These are phyloP conservation scores for Aleadryas rufinucha DNA, from an alignment of 2,113 vertebrate species.

Conservation along the genomic window DNA sequence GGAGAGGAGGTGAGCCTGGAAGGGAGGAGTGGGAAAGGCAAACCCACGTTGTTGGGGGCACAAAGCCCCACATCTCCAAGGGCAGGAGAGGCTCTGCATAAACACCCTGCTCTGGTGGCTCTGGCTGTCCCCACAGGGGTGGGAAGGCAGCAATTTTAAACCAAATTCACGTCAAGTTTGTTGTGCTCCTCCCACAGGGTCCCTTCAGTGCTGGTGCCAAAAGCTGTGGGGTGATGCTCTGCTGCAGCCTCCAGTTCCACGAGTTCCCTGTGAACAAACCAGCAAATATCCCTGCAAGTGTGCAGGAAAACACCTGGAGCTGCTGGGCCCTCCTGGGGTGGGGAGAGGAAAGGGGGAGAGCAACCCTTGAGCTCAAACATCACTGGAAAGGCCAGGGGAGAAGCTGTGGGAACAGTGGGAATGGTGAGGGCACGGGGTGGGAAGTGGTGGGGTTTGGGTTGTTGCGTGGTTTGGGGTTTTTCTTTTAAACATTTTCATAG, in stretches of 20 bases:
- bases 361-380: background rate
- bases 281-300: accelerated
- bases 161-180: background rate
- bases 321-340: background rate
- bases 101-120: background rate
- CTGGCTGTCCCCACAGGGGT: background rate
- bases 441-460: background rate
- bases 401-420: background rate
- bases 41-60: accelerated
- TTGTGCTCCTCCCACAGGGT: background rate
- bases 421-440: accelerated
- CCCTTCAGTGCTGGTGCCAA: too few species aligned
- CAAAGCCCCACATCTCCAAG: background rate
- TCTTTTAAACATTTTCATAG: background rate
- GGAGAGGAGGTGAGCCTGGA: background rate
- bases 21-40: background rate
- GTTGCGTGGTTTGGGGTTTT: background rate
- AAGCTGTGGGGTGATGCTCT: background rate
- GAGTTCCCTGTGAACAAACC: accelerated
- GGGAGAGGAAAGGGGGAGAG: too few species aligned
- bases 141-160: background rate
- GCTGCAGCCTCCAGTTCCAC: background rate
- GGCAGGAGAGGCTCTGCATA: background rate
- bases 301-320: background rate
- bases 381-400: background rate